Evolutionary conservation across 2,797 vertebrate genomes (phyloP).

Genomic region (Labroides dimidiatus): DNA sequence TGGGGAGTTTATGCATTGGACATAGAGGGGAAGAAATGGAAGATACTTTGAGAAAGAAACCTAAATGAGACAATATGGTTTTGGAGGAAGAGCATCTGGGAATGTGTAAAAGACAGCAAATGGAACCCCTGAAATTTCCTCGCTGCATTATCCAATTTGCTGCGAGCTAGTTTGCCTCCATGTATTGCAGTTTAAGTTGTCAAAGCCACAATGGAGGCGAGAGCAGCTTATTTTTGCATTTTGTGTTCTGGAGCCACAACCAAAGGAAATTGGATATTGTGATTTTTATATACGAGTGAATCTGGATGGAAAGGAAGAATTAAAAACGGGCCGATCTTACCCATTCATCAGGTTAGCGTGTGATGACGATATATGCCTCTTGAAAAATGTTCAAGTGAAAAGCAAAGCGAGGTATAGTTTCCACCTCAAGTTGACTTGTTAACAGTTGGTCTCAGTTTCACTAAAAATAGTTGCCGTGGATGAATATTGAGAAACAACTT

Average conservation of each 20-base stretch:
- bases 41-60: slow-evolving; percentile 12
- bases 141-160: slow-evolving; percentile 56
- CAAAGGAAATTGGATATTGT: slow-evolving; percentile 34
- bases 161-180: slow-evolving; percentile 37
- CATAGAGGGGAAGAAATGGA: slow-evolving; percentile 28
- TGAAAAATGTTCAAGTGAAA: no score
- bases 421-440: no score
- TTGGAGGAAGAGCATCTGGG: slow-evolving; percentile 34
- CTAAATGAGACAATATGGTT: slow-evolving; percentile 33
- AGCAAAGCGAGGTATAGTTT: no score
- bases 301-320: slow-evolving; percentile 15
- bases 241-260: slow-evolving; percentile 30
- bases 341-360: no score
- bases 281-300: slow-evolving; percentile 28
- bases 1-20: slow-evolving; percentile 62
- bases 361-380: no score
- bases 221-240: slow-evolving; percentile 43
- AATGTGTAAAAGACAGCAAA: slow-evolving; percentile 46
- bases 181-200: slow-evolving; percentile 56
- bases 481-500: no score
- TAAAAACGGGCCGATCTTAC: slow-evolving; percentile 41
- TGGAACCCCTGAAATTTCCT: slow-evolving; percentile 26
- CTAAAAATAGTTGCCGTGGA: no score
- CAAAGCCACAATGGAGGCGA: slow-evolving; percentile 32
- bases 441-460: no score